phyloP scores from a whole-genome alignment of 2,888 invertebrate species.

The Cantharis lateralis region DNA sequence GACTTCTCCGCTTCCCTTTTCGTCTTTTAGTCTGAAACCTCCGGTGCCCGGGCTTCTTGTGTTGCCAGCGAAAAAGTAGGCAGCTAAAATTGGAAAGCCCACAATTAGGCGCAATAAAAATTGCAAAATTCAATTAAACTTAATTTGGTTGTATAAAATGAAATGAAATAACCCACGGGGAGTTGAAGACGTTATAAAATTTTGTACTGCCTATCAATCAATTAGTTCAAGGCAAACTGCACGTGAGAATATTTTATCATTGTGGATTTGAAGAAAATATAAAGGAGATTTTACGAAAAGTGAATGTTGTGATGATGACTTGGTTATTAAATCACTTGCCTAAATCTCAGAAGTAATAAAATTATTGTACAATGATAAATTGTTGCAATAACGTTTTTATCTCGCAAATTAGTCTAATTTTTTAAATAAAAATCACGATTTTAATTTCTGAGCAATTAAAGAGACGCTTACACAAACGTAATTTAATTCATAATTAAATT shows the following conservation, averaged over 20 bases:
- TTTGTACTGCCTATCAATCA: neutral
- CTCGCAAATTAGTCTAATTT: neutral
- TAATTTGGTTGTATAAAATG: neutral
- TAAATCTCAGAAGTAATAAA: neutral
- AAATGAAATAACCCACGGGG: neutral
- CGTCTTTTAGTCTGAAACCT: conserved; percentile 80
- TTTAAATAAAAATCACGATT: neutral
- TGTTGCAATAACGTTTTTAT: neutral
- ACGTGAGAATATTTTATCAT: neutral
- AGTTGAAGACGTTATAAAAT: neutral
- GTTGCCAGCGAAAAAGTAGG: conserved; percentile 87
- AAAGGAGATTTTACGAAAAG: neutral
- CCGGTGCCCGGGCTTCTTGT: conserved; percentile 68
- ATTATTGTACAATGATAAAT: neutral
- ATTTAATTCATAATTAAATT: neutral
- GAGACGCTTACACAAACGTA: neutral
- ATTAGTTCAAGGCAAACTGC: neutral
- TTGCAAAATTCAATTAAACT: neutral
- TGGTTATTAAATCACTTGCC: neutral
- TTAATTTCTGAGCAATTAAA: neutral
- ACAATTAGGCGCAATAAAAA: neutral
- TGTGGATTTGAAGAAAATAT: neutral
- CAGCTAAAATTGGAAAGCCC: conserved; percentile 66
- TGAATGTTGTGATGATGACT: neutral
- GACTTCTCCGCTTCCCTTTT: conserved; percentile 78